Evolutionary conservation across 2,797 vertebrate species (phyloP), one percentile per base, ranked within the genome.

Genomic region (Clarias fuscus): DNA sequence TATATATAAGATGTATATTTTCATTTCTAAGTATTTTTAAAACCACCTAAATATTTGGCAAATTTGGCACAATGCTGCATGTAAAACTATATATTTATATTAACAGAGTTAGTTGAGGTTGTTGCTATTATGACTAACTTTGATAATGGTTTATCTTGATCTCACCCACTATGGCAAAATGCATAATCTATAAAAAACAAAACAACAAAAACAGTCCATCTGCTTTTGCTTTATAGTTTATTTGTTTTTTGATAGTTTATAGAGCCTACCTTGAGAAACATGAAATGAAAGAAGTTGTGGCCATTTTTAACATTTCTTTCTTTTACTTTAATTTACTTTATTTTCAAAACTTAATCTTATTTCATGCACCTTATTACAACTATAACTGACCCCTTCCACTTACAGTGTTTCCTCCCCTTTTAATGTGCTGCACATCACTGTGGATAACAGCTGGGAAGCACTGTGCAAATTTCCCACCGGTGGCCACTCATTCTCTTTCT

Each of bases 341-440:
- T 56, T 76, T 53, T 15, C 2, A 30, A 58, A 18, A 59, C 7
- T 77, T 20, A 7, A 33, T 77, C 14, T 20, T 27, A 58, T 17
- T 58, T 18, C n/a, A 30, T 77, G 20, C 27, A 11, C 10, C 27
- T 30, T 33, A 62, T 76, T 27, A 53, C 40, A 14, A 24, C 17
- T 27, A n/a, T 27, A 56, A 56, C 15, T 30, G 73, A 58, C 73
- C 17, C 58, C 27, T 22, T 22, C 73, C 17, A 77, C 8, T 33
- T 22, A 61, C 5, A 20, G 20, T 61, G 3, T 37, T 37, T 27
- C 13, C 33, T 58, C n/a, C 53, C 10, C 10, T 78, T 78, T 78
- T 61, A 78, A 79, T 62, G 20, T 79, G 59, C 77, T 62, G 59
- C 24, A 79, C 59, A 79, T 53, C 53, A 73, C n/a, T 27, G 24